Percentiles rank a stretch among this genome's conserved stretches.
These are phyloP conservation scores for Temnothorax rugatulus DNA, from an alignment of 2,888 invertebrate species.

Conservation along the genomic window DNA sequence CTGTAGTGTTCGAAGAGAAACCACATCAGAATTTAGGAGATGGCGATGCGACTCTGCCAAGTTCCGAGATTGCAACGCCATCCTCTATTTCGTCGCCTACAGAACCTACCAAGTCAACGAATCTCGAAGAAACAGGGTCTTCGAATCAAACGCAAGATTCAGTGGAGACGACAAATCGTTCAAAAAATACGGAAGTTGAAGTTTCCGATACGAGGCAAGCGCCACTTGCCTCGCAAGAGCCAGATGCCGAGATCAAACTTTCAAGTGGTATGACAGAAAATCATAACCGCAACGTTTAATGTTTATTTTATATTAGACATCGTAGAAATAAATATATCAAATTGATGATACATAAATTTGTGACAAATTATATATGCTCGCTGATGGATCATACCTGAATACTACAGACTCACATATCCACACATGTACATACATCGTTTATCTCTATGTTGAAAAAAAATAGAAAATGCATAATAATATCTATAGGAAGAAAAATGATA, in stretches of 20 bases:
- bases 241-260: slow-evolving; percentile 78
- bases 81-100: slow-evolving; percentile 83
- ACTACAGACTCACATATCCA: slow-evolving; percentile 43
- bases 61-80: slow-evolving; percentile 82
- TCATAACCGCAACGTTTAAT: slow-evolving; percentile 80
- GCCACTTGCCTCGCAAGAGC: slow-evolving; percentile 70
- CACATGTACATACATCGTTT: slow-evolving; percentile 15
- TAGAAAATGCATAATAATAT: background rate
- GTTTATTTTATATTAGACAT: slow-evolving; percentile 73
- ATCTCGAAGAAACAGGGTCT: slow-evolving; percentile 82
- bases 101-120: slow-evolving; percentile 83
- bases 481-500: background rate
- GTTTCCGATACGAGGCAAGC: slow-evolving; percentile 82
- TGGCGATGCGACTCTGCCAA: slow-evolving; percentile 80
- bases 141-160: slow-evolving; percentile 78
- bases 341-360: slow-evolving; percentile 70
- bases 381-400: slow-evolving; percentile 26
- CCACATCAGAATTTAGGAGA: slow-evolving; percentile 85
- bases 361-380: slow-evolving; percentile 69
- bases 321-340: slow-evolving; percentile 73
- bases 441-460: background rate
- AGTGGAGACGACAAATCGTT: slow-evolving; percentile 71
- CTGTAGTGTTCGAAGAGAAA: slow-evolving; percentile 92
- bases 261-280: slow-evolving; percentile 75
- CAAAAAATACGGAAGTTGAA: slow-evolving; percentile 73